Conservation (phyloP, 2,888 invertebrate genomes). For the Patella depressa region DNA sequence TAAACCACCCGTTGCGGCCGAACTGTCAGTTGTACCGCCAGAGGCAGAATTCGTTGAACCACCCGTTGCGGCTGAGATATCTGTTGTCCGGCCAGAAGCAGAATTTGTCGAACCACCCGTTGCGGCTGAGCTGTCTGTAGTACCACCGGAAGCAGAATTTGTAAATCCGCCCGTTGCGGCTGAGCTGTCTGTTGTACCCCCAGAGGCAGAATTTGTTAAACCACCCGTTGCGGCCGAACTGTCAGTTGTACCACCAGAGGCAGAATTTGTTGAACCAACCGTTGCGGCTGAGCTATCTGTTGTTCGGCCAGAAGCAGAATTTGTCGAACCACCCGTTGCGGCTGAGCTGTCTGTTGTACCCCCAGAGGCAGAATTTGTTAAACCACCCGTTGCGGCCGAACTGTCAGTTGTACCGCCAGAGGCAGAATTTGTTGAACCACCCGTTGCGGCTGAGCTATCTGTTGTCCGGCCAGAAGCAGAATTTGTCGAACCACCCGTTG, state of each 20-base stretch:
- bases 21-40: neutral
- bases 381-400: neutral
- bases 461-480: neutral
- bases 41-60: neutral
- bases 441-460: neutral
- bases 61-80: neutral
- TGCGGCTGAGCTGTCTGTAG: neutral
- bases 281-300: neutral
- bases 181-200: neutral
- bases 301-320: neutral
- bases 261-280: neutral
- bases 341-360: neutral
- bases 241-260: neutral
- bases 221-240: neutral
- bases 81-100: neutral
- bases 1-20: neutral
- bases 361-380: neutral
- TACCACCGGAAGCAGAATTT: neutral
- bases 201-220: neutral
- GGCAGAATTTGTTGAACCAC: neutral
- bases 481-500: neutral
- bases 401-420: neutral
- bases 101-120: neutral
- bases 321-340: neutral
- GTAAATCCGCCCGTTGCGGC: neutral